phyloP scores from a whole-genome alignment of 2,888 invertebrate genomes.

The Trachelus stipa region DNA sequence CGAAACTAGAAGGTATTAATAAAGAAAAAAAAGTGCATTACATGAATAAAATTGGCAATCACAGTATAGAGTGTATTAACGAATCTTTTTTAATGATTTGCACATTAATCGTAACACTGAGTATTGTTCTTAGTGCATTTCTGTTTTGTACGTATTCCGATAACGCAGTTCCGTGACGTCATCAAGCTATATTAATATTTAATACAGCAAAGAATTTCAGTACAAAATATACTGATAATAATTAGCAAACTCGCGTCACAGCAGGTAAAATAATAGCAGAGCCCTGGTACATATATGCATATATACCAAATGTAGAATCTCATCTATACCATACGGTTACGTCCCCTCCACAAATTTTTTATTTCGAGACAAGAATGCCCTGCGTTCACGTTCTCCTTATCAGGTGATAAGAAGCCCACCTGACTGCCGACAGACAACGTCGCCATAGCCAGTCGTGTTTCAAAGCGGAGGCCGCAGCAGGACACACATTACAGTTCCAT shows the following conservation, averaged over 20 bases:
- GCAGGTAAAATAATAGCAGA: background rate
- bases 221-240: background rate
- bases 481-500: background rate
- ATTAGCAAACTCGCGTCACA: background rate
- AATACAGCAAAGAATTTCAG: background rate
- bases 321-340: background rate
- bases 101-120: background rate
- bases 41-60: background rate
- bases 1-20: background rate
- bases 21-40: background rate
- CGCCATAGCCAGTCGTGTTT: constrained; percentile 26
- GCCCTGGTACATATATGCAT: no score
- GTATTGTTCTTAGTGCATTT: background rate
- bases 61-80: background rate
- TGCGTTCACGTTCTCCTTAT: constrained; percentile 18
- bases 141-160: background rate
- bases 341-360: background rate
- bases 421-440: constrained; percentile 13
- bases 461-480: background rate
- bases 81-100: background rate
- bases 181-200: background rate
- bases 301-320: background rate
- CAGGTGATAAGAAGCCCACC: constrained; percentile 6
- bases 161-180: background rate
- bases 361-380: background rate